Percentiles rank a stretch among this genome's conserved stretches.
Conservation (phyloP, 1,140 invertebrate species). For the Drosophila kanapiae region DNA sequence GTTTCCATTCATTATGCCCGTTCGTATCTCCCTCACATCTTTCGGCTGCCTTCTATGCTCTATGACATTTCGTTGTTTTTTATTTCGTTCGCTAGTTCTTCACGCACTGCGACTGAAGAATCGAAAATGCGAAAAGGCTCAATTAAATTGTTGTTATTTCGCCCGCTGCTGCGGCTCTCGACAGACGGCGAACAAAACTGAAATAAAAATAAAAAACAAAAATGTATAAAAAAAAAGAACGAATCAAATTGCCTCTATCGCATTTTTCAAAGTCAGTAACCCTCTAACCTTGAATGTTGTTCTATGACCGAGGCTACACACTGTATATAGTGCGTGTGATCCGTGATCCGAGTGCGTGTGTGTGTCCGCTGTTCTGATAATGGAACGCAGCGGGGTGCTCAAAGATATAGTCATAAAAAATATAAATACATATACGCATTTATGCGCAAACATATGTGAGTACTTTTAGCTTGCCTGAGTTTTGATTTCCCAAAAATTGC, state of each 20-base stretch:
- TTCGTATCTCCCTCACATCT: conserved; percentile 31
- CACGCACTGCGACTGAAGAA: conserved; percentile 71
- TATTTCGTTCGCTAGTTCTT: conserved; percentile 17
- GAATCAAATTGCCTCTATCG: conserved; percentile 71
- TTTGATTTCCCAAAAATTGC: conserved; percentile 40
- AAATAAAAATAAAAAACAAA: conserved; percentile 36
- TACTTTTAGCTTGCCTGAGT: no score
- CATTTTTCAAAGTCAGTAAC: conserved; percentile 84
- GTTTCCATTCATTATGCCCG: conserved; percentile 31
- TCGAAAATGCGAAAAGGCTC: conserved; percentile 69
- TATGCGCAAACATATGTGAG: conserved; percentile 8
- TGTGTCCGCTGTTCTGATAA: conserved; percentile 58
- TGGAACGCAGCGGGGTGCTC: conserved; percentile 64
- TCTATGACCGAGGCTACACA: conserved; percentile 54
- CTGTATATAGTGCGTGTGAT: conserved; percentile 44
- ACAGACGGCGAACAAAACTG: conserved; percentile 6
- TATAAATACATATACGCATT: neutral
- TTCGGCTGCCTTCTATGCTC: conserved; percentile 32
- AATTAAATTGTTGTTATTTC: conserved; percentile 70
- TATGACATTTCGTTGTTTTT: conserved; percentile 56
- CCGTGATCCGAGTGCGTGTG: conserved; percentile 24
- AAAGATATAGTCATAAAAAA: conserved; percentile 24
- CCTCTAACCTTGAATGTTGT: conserved; percentile 82
- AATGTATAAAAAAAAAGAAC: conserved; percentile 34
- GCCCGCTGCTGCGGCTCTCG: conserved; percentile 20